phyloP scores from a whole-genome alignment of 2,797 vertebrate genomes.

The Poecilia velifera region DNA sequence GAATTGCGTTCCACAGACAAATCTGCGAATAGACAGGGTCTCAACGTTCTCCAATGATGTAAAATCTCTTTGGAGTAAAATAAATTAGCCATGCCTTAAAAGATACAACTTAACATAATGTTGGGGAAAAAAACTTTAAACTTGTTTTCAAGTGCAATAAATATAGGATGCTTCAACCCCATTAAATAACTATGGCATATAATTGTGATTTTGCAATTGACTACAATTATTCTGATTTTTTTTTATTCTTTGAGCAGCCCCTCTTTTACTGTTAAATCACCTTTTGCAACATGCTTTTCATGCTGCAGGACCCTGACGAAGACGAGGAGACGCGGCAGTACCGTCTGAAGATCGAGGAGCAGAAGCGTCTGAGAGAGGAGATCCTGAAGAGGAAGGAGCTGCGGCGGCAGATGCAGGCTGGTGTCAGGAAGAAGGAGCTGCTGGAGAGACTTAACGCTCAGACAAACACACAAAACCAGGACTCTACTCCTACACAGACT shows the following conservation, averaged over 20 bases:
- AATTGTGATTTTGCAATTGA: neutral
- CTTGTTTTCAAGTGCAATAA: neutral
- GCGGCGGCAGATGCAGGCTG: conserved; percentile 95
- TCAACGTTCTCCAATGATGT: neutral
- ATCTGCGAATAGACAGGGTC: neutral
- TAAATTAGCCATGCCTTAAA: neutral
- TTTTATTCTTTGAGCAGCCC: neutral
- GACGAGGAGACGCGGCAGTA: conserved; percentile 96
- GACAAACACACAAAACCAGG: conserved; percentile 57
- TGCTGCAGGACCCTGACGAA: conserved; percentile 87
- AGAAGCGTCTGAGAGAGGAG: conserved; percentile 94
- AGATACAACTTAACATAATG: too few species aligned
- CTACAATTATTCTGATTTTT: neutral
- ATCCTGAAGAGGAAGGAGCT: conserved; percentile 94
- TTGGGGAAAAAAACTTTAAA: too few species aligned
- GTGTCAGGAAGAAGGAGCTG: conserved; percentile 92
- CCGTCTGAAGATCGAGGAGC: conserved; percentile 95
- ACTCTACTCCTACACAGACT: conserved; percentile 66
- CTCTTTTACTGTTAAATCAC: neutral
- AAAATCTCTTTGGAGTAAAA: neutral
- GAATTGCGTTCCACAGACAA: neutral
- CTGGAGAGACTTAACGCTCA: conserved; percentile 89
- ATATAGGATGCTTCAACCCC: neutral
- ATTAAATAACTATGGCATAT: neutral
- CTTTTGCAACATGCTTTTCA: conserved; percentile 26